These are phyloP conservation scores for Unio pictorum DNA, from an alignment of 2,888 invertebrate species.

Conservation along the genomic window DNA sequence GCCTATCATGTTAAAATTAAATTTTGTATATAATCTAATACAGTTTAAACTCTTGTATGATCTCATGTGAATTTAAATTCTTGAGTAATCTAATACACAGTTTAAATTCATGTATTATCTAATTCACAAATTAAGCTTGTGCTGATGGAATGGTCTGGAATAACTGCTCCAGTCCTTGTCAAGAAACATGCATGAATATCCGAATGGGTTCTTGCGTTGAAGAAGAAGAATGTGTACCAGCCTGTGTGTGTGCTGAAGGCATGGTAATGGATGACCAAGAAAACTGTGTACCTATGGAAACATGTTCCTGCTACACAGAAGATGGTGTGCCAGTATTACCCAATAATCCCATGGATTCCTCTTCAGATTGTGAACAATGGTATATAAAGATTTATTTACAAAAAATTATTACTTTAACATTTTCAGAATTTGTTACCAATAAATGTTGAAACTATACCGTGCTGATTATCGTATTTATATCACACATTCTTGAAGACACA, in stretches of 20 bases:
- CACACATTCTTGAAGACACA: too few relatives aligned
- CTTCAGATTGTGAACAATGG: constrained; percentile 22
- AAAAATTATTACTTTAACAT: too few relatives aligned
- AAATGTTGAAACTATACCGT: too few relatives aligned
- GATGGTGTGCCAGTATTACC: constrained; percentile 14
- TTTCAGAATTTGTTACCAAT: too few relatives aligned
- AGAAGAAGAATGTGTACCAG: constrained; percentile 16
- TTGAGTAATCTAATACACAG: too few relatives aligned
- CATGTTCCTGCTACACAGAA: constrained; percentile 23
- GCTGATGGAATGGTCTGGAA: constrained; percentile 7
- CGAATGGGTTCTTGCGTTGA: constrained; percentile 12
- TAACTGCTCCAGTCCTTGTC: constrained; percentile 13
- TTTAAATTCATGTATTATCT: too few relatives aligned
- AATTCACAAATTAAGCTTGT: too few relatives aligned
- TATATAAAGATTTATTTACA: constrained; percentile 3
- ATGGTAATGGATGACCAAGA: constrained; percentile 18
- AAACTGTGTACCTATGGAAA: constrained; percentile 16
- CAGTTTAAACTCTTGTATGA: too few relatives aligned
- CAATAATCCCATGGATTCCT: constrained; percentile 10
- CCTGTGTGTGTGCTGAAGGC: constrained; percentile 19
- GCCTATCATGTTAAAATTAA: too few relatives aligned
- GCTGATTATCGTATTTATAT: too few relatives aligned
- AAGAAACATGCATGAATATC: constrained; percentile 13
- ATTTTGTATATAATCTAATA: too few relatives aligned
- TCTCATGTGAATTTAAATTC: too few relatives aligned